A percentile compares a stretch with the other conserved stretches of the same genome.
Evolutionary conservation across 1,140 invertebrate genomes (phyloP).

Genomic region (Ceratina japonica): DNA sequence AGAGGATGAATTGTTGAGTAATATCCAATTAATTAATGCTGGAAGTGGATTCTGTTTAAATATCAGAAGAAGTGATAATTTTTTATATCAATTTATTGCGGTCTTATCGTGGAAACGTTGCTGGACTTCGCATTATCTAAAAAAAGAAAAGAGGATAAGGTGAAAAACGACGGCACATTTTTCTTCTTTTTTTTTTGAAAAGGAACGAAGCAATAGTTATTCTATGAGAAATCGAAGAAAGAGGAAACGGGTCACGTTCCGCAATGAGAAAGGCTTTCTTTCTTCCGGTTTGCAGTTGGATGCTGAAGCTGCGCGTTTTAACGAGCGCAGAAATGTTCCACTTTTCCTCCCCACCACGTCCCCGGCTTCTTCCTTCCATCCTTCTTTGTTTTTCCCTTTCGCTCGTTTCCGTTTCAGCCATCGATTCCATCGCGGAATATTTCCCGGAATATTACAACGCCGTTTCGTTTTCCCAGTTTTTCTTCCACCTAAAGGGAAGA

Average conservation of each 20-base stretch:
- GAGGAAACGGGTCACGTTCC: conserved; percentile 38
- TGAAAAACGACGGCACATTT: background rate
- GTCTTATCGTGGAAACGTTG: background rate
- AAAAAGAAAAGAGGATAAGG: background rate
- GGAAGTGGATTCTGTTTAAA: background rate
- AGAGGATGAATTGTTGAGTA: no score
- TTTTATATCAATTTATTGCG: no score
- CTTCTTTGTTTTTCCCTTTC: conserved; percentile 46
- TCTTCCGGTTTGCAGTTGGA: conserved; percentile 38
- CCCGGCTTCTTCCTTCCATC: conserved; percentile 3
- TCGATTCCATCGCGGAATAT: conserved; percentile 31
- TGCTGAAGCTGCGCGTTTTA: conserved; percentile 52
- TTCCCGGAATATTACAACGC: conserved; percentile 42
- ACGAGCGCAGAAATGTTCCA: conserved; percentile 51
- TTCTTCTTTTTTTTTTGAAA: background rate
- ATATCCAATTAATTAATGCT: background rate
- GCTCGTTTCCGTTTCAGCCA: conserved; percentile 46
- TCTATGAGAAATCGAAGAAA: conserved; percentile 39
- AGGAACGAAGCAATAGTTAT: conserved; percentile 34
- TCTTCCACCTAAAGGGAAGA: conserved; percentile 30
- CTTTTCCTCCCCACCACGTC: conserved; percentile 19
- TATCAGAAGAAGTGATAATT: no score
- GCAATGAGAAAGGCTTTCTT: conserved; percentile 33
- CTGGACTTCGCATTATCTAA: background rate
- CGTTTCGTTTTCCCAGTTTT: conserved; percentile 45